These are phyloP conservation scores for Brachirus orientalis DNA, from an alignment of 2,113 vertebrate species.

Conservation along the genomic window DNA sequence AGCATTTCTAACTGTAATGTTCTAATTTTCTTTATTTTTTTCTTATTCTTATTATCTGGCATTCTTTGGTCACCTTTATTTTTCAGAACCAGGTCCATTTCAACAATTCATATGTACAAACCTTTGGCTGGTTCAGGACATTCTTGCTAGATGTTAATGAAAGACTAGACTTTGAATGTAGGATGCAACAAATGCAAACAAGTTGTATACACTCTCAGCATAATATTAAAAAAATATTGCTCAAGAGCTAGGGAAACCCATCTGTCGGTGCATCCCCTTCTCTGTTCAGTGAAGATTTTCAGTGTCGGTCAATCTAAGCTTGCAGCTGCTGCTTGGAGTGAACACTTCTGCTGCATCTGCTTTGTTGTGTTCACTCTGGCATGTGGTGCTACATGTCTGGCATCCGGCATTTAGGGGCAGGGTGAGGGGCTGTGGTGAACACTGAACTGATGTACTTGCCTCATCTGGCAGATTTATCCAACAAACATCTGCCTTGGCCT, in stretches of 20 bases:
- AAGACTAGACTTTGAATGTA: too few species aligned
- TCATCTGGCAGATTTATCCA: slow-evolving; percentile 51
- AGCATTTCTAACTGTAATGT: too few species aligned
- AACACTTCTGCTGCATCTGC: slow-evolving; percentile 41
- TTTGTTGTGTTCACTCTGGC: slow-evolving; percentile 46
- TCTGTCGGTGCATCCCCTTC: background rate
- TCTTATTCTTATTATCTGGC: too few species aligned
- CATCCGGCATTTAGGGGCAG: slow-evolving; percentile 46
- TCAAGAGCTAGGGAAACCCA: background rate
- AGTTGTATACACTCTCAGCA: too few species aligned
- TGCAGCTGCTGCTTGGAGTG: slow-evolving; percentile 13
- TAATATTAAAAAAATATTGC: background rate
- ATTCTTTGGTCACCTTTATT: too few species aligned
- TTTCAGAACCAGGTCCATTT: too few species aligned
- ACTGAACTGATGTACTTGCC: background rate
- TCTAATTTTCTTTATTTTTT: too few species aligned
- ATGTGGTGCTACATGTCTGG: slow-evolving; percentile 49
- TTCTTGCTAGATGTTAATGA: too few species aligned
- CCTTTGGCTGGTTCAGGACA: too few species aligned
- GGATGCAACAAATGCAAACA: too few species aligned
- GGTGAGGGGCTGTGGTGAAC: slow-evolving; percentile 29
- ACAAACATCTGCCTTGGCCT: slow-evolving; percentile 53
- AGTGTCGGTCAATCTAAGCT: slow-evolving; percentile 17
- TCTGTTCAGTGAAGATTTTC: slow-evolving; percentile 15
- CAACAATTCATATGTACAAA: too few species aligned